These are phyloP conservation scores for Sinelater perroti DNA, from an alignment of 2,888 invertebrate genomes.

Conservation along the genomic window DNA sequence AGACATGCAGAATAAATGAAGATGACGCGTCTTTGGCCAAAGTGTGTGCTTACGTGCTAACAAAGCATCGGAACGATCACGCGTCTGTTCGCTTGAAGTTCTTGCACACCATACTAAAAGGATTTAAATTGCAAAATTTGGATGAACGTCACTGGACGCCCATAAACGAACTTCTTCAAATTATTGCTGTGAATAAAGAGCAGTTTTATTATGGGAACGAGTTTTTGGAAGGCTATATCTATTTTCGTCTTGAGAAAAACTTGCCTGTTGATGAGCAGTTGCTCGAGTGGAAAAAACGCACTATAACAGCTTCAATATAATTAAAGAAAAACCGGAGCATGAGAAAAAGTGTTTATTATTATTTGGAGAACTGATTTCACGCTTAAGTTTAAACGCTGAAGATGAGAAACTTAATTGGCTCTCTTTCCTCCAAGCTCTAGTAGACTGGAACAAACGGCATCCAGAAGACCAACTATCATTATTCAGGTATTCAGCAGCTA, in stretches of 20 bases:
- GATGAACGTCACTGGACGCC: constrained; percentile 18
- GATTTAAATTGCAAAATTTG: constrained; percentile 3
- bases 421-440: constrained; percentile 5
- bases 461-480: constrained; percentile 13
- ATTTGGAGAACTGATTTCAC: constrained; percentile 14
- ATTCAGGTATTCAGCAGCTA: not conserved
- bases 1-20: constrained; percentile 28
- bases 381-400: not conserved
- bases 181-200: constrained; percentile 8
- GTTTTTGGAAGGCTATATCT: constrained; percentile 15
- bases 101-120: not conserved
- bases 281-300: not conserved
- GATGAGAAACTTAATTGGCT: not conserved
- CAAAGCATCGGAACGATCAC: constrained; percentile 14
- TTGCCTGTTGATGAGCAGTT: constrained; percentile 11
- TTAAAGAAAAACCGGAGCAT: constrained; percentile 3
- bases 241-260: constrained; percentile 16
- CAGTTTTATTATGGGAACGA: not conserved
- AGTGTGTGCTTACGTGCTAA: constrained; percentile 19
- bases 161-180: constrained; percentile 18
- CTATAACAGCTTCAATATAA: not conserved
- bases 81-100: constrained; percentile 1
- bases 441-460: constrained; percentile 23
- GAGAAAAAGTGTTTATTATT: constrained; percentile 21
- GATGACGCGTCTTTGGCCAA: constrained; percentile 6